Evolutionary conservation across 1,140 invertebrate species (phyloP).

Genomic region (Meloidogyne exigua): DNA sequence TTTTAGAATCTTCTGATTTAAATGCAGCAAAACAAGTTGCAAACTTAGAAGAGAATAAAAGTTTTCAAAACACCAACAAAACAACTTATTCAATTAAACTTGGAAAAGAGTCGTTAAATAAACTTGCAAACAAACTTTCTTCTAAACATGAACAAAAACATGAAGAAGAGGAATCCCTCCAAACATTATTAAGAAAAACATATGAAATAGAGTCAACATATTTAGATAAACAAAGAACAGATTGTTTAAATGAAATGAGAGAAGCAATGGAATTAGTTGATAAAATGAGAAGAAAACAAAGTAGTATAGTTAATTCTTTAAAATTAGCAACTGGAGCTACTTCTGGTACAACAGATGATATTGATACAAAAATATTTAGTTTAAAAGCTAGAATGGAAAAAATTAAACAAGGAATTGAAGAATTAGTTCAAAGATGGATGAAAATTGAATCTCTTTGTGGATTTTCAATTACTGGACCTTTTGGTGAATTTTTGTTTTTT

Average conservation of each 20-base stretch:
- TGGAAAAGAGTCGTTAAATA: too few species aligned
- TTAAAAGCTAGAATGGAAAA: conserved; percentile 60
- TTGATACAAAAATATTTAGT: conserved; percentile 57
- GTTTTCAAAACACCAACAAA: too few species aligned
- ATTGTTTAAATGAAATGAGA: conserved; percentile 60
- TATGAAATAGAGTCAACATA: not conserved
- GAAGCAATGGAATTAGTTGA: conserved; percentile 61
- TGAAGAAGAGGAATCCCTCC: too few species aligned
- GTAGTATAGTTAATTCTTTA: conserved; percentile 54
- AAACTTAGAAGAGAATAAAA: too few species aligned
- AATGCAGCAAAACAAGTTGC: too few species aligned
- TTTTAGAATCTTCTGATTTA: too few species aligned
- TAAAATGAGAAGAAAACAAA: conserved; percentile 56
- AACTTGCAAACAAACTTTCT: too few species aligned
- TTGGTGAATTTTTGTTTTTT: conserved; percentile 35
- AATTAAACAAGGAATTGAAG: conserved; percentile 54
- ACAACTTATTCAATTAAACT: too few species aligned
- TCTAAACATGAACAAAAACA: too few species aligned
- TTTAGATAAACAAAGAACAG: conserved; percentile 50
- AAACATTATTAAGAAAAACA: too few species aligned
- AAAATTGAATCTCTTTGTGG: conserved; percentile 59
- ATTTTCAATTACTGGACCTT: conserved; percentile 54
- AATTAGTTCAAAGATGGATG: conserved; percentile 55
- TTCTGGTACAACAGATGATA: conserved; percentile 52
- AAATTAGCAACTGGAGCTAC: conserved; percentile 61